These are phyloP conservation scores for Karalla daura DNA, from an alignment of 2,797 vertebrate species.

Conservation along the genomic window DNA sequence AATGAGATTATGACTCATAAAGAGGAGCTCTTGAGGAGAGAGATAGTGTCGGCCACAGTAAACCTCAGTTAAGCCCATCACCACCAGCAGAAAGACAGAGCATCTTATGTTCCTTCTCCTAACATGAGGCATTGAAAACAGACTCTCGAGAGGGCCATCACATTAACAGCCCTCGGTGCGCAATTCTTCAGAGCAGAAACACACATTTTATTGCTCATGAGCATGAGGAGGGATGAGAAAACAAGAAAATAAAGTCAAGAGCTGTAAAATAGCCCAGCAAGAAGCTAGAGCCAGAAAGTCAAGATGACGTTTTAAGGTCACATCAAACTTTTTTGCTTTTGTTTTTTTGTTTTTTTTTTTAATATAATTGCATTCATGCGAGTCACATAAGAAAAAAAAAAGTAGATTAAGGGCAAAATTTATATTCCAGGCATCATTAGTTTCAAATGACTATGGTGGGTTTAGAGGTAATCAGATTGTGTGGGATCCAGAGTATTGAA, in stretches of 20 bases:
- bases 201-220: conserved; percentile 12
- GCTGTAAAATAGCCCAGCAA: conserved; percentile 8
- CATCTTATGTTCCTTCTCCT: conserved; percentile 15
- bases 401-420: conserved; percentile 35
- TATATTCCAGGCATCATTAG: conserved; percentile 59
- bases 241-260: not conserved
- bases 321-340: too few relatives aligned
- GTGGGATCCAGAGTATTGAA: conserved; percentile 10
- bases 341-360: too few relatives aligned
- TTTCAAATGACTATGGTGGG: conserved; percentile 58
- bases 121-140: conserved; percentile 7
- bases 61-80: conserved; percentile 8
- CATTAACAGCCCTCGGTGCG: conserved; percentile 4
- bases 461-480: conserved; percentile 12
- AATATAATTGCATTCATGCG: too few relatives aligned
- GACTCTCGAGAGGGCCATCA: conserved; percentile 2
- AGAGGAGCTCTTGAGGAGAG: not conserved
- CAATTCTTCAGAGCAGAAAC: conserved; percentile 26
- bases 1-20: not conserved
- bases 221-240: not conserved
- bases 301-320: conserved; percentile 4
- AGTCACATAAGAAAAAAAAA: conserved; percentile 3
- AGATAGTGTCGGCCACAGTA: not conserved
- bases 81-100: conserved; percentile 20
- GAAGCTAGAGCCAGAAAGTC: conserved; percentile 7